Percentiles rank a stretch among this genome's conserved stretches.
Evolutionary conservation across 2,797 vertebrate genomes (phyloP).

Genomic region (Eurystomus glaucurus): DNA sequence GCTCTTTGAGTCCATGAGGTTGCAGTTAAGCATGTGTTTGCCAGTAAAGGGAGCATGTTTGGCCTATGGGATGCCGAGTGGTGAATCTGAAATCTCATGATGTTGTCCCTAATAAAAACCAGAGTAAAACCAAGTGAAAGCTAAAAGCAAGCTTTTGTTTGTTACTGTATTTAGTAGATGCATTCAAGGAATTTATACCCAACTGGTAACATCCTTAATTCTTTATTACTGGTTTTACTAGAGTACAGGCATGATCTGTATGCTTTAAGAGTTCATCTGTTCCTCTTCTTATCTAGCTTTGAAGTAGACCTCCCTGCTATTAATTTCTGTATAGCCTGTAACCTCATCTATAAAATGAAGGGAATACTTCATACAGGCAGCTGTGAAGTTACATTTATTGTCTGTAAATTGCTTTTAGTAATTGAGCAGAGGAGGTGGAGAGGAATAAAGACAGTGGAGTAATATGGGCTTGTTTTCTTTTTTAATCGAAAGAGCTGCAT

Average conservation of each 20-base stretch:
- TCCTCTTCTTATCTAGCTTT: conserved; percentile 58
- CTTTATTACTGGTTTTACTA: conserved; percentile 46
- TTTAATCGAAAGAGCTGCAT: conserved; percentile 5
- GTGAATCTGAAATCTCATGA: conserved; percentile 6
- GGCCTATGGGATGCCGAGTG: neutral
- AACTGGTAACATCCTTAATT: conserved; percentile 43
- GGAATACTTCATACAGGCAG: conserved; percentile 71
- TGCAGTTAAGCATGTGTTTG: neutral
- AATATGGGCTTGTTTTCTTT: conserved; percentile 8
- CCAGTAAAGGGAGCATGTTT: neutral
- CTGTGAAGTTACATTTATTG: conserved; percentile 77
- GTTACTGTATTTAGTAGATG: conserved; percentile 27
- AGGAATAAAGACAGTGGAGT: conserved; percentile 64
- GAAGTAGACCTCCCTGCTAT: conserved; percentile 57
- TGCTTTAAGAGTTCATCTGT: conserved; percentile 57
- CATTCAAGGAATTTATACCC: conserved; percentile 32
- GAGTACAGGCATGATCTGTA: conserved; percentile 38
- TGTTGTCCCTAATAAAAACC: conserved; percentile 9
- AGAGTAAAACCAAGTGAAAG: conserved; percentile 26
- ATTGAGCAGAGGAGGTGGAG: conserved; percentile 71
- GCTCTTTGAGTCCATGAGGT: neutral
- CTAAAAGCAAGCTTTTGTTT: conserved; percentile 42
- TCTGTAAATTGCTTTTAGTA: conserved; percentile 77
- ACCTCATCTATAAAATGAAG: conserved; percentile 76
- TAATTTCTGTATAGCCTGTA: conserved; percentile 71